phyloP scores from a whole-genome alignment of 2,113 vertebrate genomes.

The Rhabdomys dilectus region DNA sequence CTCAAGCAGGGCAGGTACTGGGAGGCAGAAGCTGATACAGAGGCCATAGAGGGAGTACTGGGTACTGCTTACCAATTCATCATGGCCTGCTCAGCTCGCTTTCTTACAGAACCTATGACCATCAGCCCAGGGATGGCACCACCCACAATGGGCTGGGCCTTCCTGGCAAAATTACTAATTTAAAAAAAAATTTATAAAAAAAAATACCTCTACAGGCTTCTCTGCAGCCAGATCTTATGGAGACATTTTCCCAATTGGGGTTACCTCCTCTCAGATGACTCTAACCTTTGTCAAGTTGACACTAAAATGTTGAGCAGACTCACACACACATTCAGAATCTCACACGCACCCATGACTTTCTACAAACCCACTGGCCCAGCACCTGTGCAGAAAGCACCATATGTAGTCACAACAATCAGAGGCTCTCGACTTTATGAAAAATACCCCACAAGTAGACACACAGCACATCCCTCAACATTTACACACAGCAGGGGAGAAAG shows the following conservation, averaged over 20 bases:
- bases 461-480: neutral
- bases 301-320: neutral
- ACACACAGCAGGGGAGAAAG: neutral
- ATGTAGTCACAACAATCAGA: constrained; percentile 2
- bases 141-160: neutral
- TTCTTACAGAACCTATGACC: neutral
- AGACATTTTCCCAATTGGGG: too few relatives aligned
- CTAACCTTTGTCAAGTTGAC: neutral
- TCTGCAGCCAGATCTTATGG: neutral
- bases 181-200: neutral
- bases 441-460: neutral
- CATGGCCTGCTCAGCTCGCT: neutral
- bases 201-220: neutral
- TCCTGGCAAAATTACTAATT: neutral
- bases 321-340: neutral
- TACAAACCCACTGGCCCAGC: neutral
- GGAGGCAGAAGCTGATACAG: neutral
- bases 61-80: neutral
- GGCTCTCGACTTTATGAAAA: neutral
- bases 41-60: too few relatives aligned
- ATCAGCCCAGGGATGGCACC: neutral
- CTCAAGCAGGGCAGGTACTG: neutral
- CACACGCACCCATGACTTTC: neutral
- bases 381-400: neutral
- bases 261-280: neutral